phyloP scores from a whole-genome alignment of 2,888 invertebrate species.

The Salticus scenicus region DNA sequence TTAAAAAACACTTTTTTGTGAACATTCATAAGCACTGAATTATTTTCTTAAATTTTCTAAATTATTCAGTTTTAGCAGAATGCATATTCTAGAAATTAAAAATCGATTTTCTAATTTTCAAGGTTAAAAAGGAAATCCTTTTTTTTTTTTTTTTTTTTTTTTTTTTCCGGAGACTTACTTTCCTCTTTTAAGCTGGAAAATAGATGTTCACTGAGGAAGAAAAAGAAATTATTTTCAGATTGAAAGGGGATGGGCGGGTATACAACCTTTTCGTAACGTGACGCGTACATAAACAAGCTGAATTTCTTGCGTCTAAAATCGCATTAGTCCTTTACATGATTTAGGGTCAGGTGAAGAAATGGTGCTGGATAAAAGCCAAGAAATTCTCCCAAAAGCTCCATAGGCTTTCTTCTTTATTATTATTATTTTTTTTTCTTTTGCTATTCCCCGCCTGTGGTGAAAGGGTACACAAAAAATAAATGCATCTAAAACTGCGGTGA shows the following conservation, averaged over 20 bases:
- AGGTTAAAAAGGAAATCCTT: too few relatives aligned
- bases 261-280: slow-evolving; percentile 50
- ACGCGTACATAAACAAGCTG: slow-evolving; percentile 60
- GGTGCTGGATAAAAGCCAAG: slow-evolving; percentile 48
- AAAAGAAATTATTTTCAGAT: slow-evolving; percentile 49
- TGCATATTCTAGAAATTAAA: too few relatives aligned
- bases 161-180: too few relatives aligned
- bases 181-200: too few relatives aligned
- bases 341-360: slow-evolving; percentile 67
- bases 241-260: too few relatives aligned
- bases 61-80: too few relatives aligned
- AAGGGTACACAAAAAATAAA: neutral
- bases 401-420: neutral
- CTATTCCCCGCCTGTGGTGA: slow-evolving; percentile 1
- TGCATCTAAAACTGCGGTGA: slow-evolving; percentile 1
- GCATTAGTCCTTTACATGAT: slow-evolving; percentile 61
- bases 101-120: too few relatives aligned
- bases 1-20: too few relatives aligned
- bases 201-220: too few relatives aligned
- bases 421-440: neutral
- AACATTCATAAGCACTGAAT: too few relatives aligned
- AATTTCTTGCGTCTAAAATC: slow-evolving; percentile 61
- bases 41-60: too few relatives aligned
- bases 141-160: too few relatives aligned
- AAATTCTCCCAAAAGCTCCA: slow-evolving; percentile 34